phyloP scores from a whole-genome alignment of 2,888 invertebrate genomes.

The Stomorhina lunata region DNA sequence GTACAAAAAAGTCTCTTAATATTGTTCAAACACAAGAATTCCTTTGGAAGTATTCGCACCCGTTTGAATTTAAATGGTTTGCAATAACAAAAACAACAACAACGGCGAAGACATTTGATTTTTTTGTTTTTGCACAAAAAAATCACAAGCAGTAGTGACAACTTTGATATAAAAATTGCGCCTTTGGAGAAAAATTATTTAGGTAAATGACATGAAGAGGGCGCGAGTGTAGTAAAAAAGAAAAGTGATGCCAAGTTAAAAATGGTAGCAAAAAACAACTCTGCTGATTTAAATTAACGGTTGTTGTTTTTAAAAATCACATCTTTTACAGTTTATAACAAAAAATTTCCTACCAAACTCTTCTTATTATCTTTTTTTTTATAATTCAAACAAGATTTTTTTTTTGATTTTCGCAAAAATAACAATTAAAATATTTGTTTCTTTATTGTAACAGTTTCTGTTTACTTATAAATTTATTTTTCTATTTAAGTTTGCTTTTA shows the following conservation, averaged over 20 bases:
- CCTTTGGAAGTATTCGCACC: neutral
- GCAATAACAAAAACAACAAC: conserved; percentile 23
- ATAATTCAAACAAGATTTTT: neutral
- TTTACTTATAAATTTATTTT: conserved; percentile 35
- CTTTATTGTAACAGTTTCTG: conserved; percentile 55
- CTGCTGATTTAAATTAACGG: neutral
- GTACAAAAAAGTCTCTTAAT: neutral
- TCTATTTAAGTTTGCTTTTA: conserved; percentile 33
- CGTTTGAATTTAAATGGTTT: conserved; percentile 40
- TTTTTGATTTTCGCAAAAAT: conserved; percentile 52
- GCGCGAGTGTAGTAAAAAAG: neutral
- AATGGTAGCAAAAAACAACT: neutral
- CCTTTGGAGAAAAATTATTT: conserved; percentile 5
- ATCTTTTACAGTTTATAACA: neutral
- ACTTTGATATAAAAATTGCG: conserved; percentile 45
- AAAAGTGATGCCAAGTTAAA: conserved; percentile 39
- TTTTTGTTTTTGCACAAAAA: conserved; percentile 24
- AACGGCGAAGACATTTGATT: conserved; percentile 12
- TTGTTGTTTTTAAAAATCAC: neutral
- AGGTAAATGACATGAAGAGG: conserved; percentile 16
- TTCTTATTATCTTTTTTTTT: neutral
- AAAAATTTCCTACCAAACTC: neutral
- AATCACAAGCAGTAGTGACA: conserved; percentile 40
- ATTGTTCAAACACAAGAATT: neutral
- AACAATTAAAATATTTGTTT: conserved; percentile 59